Evolutionary conservation across 2,888 invertebrate species (phyloP), one percentile per base, ranked within the genome.

Genomic region (Ptilodon capucinus): DNA sequence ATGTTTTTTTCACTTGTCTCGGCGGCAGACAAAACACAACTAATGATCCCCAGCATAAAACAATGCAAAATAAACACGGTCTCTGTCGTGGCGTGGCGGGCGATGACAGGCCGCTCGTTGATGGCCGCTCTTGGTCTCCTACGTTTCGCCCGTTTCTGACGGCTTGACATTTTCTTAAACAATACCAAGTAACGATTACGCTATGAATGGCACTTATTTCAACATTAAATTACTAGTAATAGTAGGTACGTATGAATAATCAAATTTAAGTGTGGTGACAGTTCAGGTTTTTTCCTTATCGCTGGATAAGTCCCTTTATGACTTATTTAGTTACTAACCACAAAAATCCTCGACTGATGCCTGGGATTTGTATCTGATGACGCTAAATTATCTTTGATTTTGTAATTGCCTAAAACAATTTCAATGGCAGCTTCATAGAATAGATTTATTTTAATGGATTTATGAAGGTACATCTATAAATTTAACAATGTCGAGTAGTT

Each of bases 111-210:
- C 34, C 35, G 32, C 23, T 36, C 19, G 17, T 7, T 40, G 49
- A 30, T 45, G 30, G 25, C 42, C 18, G 45, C 40, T 34, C 34
- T 28, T 14, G 8, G 40, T 40, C 48, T 49, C 42, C 18, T 35
- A 44, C 43, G 44, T 38, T 50, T 57, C 43, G 41, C 42, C 48
- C 48, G 42, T 51, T 71, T 62, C 66, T 54, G 64, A 59, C 60
- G 64, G 61, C 64, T 50, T 60, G 60, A 67, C 59, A 57, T 63
- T 59, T 65, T 47, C 52, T 54, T 57, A 63, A 59, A 51, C 45
- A 50, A 48, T 46, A 21, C 43, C 60, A 46, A 54, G 48, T 47
- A 53, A 42, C 47, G 46, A 46, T 51, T 28, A 49, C 40, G 48
- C 48, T 58, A 49, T 40, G 21, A 8, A 28, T 28, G n/a, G 9